Percentiles rank a stretch among this genome's conserved stretches.
Conservation (phyloP, 2,113 vertebrate species). For the Xiphophorus couchianus region DNA sequence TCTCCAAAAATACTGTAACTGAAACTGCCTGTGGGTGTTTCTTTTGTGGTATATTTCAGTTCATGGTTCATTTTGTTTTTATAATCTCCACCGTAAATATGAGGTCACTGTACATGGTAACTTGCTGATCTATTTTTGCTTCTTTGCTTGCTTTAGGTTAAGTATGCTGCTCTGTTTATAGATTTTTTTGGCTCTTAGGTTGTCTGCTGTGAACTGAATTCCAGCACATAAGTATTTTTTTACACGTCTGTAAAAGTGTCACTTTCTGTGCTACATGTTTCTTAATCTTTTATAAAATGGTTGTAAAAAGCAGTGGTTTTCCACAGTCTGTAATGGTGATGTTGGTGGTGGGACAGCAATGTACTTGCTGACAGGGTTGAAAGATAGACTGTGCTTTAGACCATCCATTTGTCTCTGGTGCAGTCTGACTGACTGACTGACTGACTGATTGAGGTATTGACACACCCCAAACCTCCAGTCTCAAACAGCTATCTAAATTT, state of each 20-base stretch:
- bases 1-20: neutral
- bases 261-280: slow-evolving; percentile 58
- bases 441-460: slow-evolving; percentile 25
- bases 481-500: slow-evolving; percentile 27
- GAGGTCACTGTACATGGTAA: neutral
- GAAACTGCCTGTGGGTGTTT: neutral
- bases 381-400: slow-evolving; percentile 61
- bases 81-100: neutral
- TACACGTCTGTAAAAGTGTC: slow-evolving; percentile 23
- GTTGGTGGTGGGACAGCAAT: slow-evolving; percentile 32
- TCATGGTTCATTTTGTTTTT: neutral
- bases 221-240: neutral
- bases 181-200: neutral
- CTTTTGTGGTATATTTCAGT: neutral
- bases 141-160: neutral
- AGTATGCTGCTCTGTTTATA: neutral
- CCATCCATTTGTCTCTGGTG: slow-evolving; percentile 70
- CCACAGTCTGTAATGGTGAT: slow-evolving; percentile 35
- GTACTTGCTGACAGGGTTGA: slow-evolving; percentile 47
- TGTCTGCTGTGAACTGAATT: slow-evolving; percentile 4
- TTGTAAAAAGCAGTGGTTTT: slow-evolving; percentile 69
- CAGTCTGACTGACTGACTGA: slow-evolving; percentile 59
- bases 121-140: neutral
- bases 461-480: slow-evolving; percentile 32
- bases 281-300: slow-evolving; percentile 41